Percentiles rank a stretch among this genome's conserved stretches.
Evolutionary conservation across 2,113 vertebrate species (phyloP).

Genomic region (Prolemur simus): DNA sequence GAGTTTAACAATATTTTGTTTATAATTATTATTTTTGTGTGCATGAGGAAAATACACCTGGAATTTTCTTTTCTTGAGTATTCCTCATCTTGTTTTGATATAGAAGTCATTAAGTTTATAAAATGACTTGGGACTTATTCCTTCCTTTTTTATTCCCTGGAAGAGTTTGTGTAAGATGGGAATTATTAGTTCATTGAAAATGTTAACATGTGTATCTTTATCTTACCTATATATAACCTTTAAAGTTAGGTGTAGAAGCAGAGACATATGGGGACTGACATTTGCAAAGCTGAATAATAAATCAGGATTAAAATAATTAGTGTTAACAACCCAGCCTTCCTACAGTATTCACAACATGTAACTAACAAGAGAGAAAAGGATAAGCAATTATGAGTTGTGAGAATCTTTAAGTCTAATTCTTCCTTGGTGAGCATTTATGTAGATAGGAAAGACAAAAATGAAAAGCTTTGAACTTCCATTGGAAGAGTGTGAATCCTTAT

Average conservation of each 20-base stretch:
- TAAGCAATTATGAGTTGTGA: constrained; percentile 48
- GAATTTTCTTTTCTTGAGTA: neutral
- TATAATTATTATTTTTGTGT: constrained; percentile 29
- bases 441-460: constrained; percentile 45
- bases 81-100: constrained; percentile 12
- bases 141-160: neutral
- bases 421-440: constrained; percentile 45
- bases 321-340: constrained; percentile 29
- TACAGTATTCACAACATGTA: constrained; percentile 9
- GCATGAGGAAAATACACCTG: neutral
- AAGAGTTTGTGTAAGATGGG: neutral
- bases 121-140: neutral
- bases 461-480: constrained; percentile 43
- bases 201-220: constrained; percentile 17
- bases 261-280: neutral
- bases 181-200: constrained; percentile 24
- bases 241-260: constrained; percentile 11
- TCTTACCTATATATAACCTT: constrained; percentile 53
- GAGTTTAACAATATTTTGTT: neutral
- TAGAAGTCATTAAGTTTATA: neutral
- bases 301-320: constrained; percentile 48
- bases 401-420: constrained; percentile 20
- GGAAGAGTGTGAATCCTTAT: constrained; percentile 51
- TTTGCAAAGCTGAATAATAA: constrained; percentile 61
- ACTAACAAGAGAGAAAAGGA: constrained; percentile 38